These are phyloP conservation scores for Porites evermanni DNA, from an alignment of 92 coral and sea anemone genomes.

Conservation along the genomic window DNA sequence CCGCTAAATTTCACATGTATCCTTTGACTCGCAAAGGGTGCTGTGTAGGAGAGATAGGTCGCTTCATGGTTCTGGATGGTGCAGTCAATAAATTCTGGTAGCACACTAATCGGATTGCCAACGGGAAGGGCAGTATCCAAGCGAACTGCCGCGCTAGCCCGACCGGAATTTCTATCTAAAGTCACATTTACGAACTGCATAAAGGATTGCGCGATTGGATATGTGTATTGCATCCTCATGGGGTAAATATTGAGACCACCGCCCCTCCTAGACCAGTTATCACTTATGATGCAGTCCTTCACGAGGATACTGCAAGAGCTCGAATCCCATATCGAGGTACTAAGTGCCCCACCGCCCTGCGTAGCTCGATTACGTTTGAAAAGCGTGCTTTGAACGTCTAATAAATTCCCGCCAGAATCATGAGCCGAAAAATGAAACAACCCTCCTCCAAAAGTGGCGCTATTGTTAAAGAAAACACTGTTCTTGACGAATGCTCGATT, in stretches of 20 bases:
- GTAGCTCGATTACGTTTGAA: slow-evolving; percentile 68
- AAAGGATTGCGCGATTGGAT: slow-evolving; percentile 30
- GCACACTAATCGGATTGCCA: slow-evolving; percentile 55
- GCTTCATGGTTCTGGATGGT: slow-evolving; percentile 67
- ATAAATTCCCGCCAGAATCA: slow-evolving; percentile 45
- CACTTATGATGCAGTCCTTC: slow-evolving; percentile 50
- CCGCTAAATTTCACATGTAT: slow-evolving; percentile 76
- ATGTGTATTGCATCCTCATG: slow-evolving; percentile 37
- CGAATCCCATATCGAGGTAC: slow-evolving; percentile 66
- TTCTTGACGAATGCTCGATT: slow-evolving; percentile 57
- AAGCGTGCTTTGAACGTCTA: slow-evolving; percentile 37
- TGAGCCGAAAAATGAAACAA: slow-evolving; percentile 59
- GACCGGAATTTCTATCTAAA: slow-evolving; percentile 63
- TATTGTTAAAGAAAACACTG: slow-evolving; percentile 58
- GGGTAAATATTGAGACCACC: slow-evolving; percentile 72
- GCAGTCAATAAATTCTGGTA: slow-evolving; percentile 83
- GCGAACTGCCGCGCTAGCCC: slow-evolving; percentile 75
- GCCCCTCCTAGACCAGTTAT: slow-evolving; percentile 84
- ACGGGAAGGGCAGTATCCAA: slow-evolving; percentile 79
- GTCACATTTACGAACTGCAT: slow-evolving; percentile 60
- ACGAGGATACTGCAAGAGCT: slow-evolving; percentile 53
- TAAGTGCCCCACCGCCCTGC: slow-evolving; percentile 88
- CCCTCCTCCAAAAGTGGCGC: slow-evolving; percentile 92
- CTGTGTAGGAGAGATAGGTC: slow-evolving; percentile 54
- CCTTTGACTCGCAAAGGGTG: slow-evolving; percentile 82